Base-by-base conservation (phyloP, 2,888 invertebrate species). In the Lymantria dispar region DNA sequence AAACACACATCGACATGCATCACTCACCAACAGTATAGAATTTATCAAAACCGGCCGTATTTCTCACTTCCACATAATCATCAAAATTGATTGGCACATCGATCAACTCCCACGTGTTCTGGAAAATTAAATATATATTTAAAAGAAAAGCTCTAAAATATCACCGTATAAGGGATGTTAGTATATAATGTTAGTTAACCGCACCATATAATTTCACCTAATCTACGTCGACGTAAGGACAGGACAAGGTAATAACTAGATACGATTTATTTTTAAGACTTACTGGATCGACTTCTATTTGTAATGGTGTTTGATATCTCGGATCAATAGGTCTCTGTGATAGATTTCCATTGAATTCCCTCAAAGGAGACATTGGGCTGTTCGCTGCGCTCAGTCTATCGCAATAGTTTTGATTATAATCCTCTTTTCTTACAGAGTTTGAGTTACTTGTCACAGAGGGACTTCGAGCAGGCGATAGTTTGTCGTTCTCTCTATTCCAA, bases 221-320 rank as follows among this genome's bases (percentile, higher is more conserved):
- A 54, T 45, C 62, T 65, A 58, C 50, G 47, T 57, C 56, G 48
- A 56, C 58, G 68, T 64, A 63, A 54, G 55, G 68, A 55, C 58
- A 47, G 62, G 62, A 60, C 43, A 62, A 57, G 63, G 62, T 63
- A 62, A 53, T 56, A 60, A 70, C 52, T 58, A 56, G 53, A 62
- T 64, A 55, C 59, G 61, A 58, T 60, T 62, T 57, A 62, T 54
- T 61, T 52, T 46, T 60, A 53, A 59, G 74, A 92, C 92, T 92
- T 91, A 95, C 96, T 72, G 94, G 93, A 85, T 95, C 95, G 54
- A 95, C 93, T 70, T 95, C 93, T 54, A 96, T 91, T 56, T 92
- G 89, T 60, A 95, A 87, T 22, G 94, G 94, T 48, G 83, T 87
- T 62, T 85, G 78, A 78, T 92, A 85, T 72, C 83, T 76, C 13